Evolutionary conservation across 2,797 vertebrate genomes (phyloP), one percentile per base, ranked within the genome.

Genomic region (Apogon hyalosoma): DNA sequence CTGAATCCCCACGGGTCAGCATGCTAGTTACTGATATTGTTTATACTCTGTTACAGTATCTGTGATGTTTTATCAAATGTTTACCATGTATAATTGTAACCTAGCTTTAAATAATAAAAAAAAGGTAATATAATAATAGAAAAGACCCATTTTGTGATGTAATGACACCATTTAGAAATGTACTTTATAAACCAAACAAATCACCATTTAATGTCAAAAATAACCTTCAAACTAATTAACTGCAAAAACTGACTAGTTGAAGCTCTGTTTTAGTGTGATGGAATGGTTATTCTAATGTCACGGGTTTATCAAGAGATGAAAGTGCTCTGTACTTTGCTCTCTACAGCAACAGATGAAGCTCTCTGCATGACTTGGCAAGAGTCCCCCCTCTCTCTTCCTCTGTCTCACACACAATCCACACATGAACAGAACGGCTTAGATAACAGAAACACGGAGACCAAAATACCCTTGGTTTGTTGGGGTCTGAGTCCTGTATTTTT

Each of bases 311-410:
- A 69, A 11, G 63, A 72, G 55, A 75, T 77, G 24, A 69, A 78
- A 67, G 54, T 59, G 48, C 64, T 71, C 64, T 73, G 38, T 36
- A 39, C 12, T 60, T 63, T 33, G 40, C 28, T 57, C 70, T 46
- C 54, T 72, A 56, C 71, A 75, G 79, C 78, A 84, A 88, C 89
- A 90, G 90, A 90, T 86, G 90, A 91, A 86, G 87, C 79, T 87
- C 90, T 75, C 90, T 69, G 81, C 84, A 82, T 80, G 90, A 87
- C 63, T 60, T 90, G 88, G 85, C 85, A 87, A 60, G 57, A 33
- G 43, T 18, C 46, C 63, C 38, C 40, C 15, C 13, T 45, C 13
- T 45, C 6, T 13, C 21, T 36, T 7, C n/a, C 7, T 40, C 21
- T 31, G 14, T 40, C 49, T 39, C 18, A 63, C 38, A 42, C 48